Evolutionary conservation across 1,140 invertebrate species (phyloP), one percentile per base, ranked within the genome.

Genomic region (Drosophila virilis): DNA sequence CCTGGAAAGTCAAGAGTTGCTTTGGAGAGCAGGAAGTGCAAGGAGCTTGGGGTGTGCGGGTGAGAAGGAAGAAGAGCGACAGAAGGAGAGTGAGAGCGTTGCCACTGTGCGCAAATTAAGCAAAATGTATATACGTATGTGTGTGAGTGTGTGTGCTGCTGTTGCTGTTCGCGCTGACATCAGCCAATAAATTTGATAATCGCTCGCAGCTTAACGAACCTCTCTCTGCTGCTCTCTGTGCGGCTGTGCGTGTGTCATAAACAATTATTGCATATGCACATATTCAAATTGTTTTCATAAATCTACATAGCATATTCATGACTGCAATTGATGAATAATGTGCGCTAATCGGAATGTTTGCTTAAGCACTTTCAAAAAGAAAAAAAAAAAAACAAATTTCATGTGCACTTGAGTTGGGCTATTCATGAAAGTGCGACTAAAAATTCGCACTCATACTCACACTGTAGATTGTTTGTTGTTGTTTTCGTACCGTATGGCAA

Each of bases 101-200:
- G 50, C 13, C n/a, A 46, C 37, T 43, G 15, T 32, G 46, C 61
- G 52, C 57, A 72, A 80, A 68, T 65, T 40, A 48, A 58, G 61
- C 43, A 38, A 77, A 51, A 38, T 15, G n/a, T 54, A 66, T 55
- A 48, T 57, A 22, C 3, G 22, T 48, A 38, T 13, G 13, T 48
- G 22, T 22, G 22, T 22, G 22, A 3, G 22, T 22, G 43, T 22
- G 5, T 12, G 28, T 35, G 9, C 38, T 69, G 12, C 40, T 46
- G 9, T 46, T 62, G 38, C 13, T 65, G 38, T 38, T 22, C 28
- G n/a, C 37, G 64, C 82, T 85, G 82, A 85, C 82, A 85, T 85
- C 82, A 85, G 82, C 71, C 71, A 74, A 81, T 81, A 75, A 85
- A 85, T 86, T 85, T 85, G 66, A 86, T 86, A 85, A 85, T 85